A percentile compares a stretch with the other conserved stretches of the same genome.
phyloP scores from a whole-genome alignment of 2,113 vertebrate species.

The Dinomys branickii region DNA sequence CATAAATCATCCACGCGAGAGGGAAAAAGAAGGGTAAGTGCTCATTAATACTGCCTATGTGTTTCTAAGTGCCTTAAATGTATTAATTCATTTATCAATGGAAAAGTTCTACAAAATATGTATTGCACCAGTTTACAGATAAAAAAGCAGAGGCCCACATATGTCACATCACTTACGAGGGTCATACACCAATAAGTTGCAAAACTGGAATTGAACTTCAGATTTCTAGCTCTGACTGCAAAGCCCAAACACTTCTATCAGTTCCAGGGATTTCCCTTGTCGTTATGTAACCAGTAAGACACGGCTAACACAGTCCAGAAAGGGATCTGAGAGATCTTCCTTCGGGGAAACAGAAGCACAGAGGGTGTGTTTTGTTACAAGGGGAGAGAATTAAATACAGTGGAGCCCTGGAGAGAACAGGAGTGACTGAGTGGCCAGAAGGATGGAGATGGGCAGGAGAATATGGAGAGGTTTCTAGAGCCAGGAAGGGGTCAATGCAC shows the following conservation, averaged over 20 bases:
- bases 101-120: not conserved
- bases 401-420: not conserved
- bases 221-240: not conserved
- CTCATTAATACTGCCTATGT: not conserved
- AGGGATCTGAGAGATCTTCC: not conserved
- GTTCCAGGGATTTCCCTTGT: not conserved
- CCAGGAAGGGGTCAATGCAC: rapidly evolving
- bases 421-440: not conserved
- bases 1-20: not conserved
- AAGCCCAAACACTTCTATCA: not conserved
- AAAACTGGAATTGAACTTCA: not conserved
- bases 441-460: not conserved
- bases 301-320: not conserved
- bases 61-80: slow-evolving; percentile 17
- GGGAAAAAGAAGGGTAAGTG: not conserved
- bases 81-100: not conserved
- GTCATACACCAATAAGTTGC: not conserved
- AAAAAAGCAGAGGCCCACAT: not conserved
- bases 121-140: not conserved
- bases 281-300: not conserved
- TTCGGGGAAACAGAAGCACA: not conserved
- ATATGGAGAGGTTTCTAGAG: not conserved
- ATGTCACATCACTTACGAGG: not conserved
- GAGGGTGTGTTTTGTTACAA: not conserved
- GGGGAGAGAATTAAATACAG: not conserved